Evolutionary conservation across 1,140 invertebrate genomes (phyloP).

Genomic region (Andricus grossulariae): DNA sequence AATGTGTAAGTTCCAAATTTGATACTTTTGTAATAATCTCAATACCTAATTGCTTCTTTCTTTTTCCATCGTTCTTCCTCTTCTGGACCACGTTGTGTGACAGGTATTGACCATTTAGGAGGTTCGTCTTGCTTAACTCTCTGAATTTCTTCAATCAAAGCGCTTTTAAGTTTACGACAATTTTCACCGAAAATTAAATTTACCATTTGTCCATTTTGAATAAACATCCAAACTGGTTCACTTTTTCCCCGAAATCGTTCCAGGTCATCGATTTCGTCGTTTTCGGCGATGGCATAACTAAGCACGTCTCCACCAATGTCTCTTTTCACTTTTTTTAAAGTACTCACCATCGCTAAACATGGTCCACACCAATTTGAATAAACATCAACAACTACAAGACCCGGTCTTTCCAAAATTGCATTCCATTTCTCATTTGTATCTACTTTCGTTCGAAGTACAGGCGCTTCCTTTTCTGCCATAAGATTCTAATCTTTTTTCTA

Average conservation of each 20-base stretch:
- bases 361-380: conserved; percentile 94
- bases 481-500: conserved; percentile 31
- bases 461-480: conserved; percentile 79
- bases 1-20: too few relatives aligned
- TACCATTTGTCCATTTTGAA: conserved; percentile 86
- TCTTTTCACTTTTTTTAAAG: conserved; percentile 89
- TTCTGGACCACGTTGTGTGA: conserved; percentile 38
- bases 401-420: conserved; percentile 84
- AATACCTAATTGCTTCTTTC: conserved; percentile 58
- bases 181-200: conserved; percentile 90
- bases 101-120: conserved; percentile 38
- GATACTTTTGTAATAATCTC: background rate
- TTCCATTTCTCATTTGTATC: conserved; percentile 89
- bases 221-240: conserved; percentile 92
- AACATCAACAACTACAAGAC: conserved; percentile 88
- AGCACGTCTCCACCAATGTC: conserved; percentile 88
- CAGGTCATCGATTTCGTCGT: conserved; percentile 84
- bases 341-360: conserved; percentile 88
- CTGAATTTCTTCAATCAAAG: conserved; percentile 84
- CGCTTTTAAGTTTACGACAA: conserved; percentile 83
- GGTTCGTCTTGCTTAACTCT: conserved; percentile 54
- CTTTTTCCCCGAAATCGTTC: conserved; percentile 88
- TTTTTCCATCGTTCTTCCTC: conserved; percentile 37
- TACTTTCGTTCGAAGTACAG: conserved; percentile 84
- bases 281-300: conserved; percentile 83